Base-by-base conservation (phyloP, 2,888 invertebrate genomes). In the Eupeodes luniger region DNA sequence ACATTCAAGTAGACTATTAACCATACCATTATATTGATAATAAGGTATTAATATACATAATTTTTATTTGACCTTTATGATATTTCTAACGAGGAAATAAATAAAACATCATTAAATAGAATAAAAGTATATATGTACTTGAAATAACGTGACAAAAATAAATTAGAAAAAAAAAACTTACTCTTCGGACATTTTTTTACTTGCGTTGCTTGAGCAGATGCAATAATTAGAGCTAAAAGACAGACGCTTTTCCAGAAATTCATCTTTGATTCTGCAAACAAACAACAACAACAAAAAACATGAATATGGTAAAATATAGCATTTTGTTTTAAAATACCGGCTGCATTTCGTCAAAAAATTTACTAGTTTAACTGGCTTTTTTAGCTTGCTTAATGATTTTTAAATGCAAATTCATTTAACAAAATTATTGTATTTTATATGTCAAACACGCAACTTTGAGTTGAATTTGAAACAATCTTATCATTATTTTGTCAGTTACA, bases 181-280 rank as follows among this genome's bases (percentile, higher is more conserved):
- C 89, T 89, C 27, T 89, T 75, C 14, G 85, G 89, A 12, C 89
- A 89, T 49, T 82, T 79, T 75, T 79, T 81, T 49, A 89, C 89
- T 70, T 85, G 70, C 49, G 89, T 89, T n/a, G 85, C 81, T 70
- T 84, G 77, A 59, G 70, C 70, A 1, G 80, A 64, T 27, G 69
- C 81, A 16, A 85, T 66, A 51, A 88, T 66, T 51, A 88, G 19
- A 53, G 69, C 88, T 62, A 88, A 78, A 27, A 88, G 34, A 57
- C 77, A 78, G 9, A 84, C 40, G 66, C 77, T 72, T 64, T 53
- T 81, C 88, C 77, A 81, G 77, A 81, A 78, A 78, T 62, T 70
- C 88, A 88, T 88, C 27, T 44, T 75, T 49, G 10, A 47, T 70
- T 76, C 76, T 83, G 69, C 61, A 86, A 53, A 76, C 0, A 66